These are phyloP conservation scores for Salvator merianae DNA, from an alignment of 2,113 vertebrate species.

Conservation along the genomic window DNA sequence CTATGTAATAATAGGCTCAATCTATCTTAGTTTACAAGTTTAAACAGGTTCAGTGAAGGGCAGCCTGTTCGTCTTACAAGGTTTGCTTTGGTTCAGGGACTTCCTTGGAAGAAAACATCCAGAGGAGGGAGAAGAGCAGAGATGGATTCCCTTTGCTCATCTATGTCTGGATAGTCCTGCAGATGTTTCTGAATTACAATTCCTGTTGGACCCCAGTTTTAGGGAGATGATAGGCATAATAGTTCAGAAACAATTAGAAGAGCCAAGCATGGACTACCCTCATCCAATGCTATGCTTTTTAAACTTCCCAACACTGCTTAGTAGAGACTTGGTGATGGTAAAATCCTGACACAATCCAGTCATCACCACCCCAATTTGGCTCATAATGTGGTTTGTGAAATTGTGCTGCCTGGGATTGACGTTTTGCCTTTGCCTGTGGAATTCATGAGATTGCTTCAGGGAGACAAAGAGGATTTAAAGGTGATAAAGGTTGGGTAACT, in stretches of 20 bases:
- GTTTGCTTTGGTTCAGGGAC: not conserved
- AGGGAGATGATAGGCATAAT: not conserved
- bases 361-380: not conserved
- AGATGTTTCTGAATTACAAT: no score
- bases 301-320: not conserved
- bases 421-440: not conserved
- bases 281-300: not conserved
- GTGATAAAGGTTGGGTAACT: not conserved
- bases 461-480: not conserved
- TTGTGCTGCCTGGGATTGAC: no score
- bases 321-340: not conserved
- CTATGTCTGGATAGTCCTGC: no score
- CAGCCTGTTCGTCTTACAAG: no score
- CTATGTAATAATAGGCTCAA: no score
- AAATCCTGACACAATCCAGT: not conserved
- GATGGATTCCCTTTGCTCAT: not conserved
- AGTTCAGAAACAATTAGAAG: not conserved
- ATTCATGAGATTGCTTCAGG: not conserved
- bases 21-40: no score
- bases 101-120: not conserved
- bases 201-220: no score
- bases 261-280: not conserved
- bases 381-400: not conserved
- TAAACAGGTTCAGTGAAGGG: no score
- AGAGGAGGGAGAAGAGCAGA: no score